Evolutionary conservation across 2,113 vertebrate species (phyloP), one percentile per base, ranked within the genome.

Genomic region (Ploceus nigricollis): DNA sequence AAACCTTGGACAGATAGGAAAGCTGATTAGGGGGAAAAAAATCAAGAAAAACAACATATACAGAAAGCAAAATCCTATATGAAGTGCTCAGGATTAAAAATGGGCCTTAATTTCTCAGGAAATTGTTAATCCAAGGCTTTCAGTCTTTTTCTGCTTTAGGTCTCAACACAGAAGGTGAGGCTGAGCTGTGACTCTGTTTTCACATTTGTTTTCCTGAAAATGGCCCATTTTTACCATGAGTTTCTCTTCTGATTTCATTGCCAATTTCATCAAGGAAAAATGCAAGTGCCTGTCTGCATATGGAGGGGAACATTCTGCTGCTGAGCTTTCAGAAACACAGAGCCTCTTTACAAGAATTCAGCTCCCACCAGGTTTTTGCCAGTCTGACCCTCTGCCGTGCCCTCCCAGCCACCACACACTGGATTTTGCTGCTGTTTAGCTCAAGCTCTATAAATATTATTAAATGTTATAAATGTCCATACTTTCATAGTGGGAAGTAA

Each of bases 361-460:
- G 16, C 8, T 83, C 21, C 30, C 44, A 19, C 13, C n/a, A 42
- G 48, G 10, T 47, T 54, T 45, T 44, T 80, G 15, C 54, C 68
- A 70, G 33, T 22, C 15, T 63, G 80, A 47, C 70, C 63, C 54
- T 82, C 42, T 92, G 82, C 69, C 0, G 0, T 78, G 27, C 14
- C 33, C 16, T 66, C 33, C 51, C 54, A 45, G 50, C 40, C 65
- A 3, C 20, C 16, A 3, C 44, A 17, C 13, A 1, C 45, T 69
- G 76, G 16, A 45, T 83, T 88, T 70, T 56, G 25, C 51, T 77
- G 35, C 71, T 83, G 40, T 37, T 87, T 8, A 40, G 14, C 50
- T 61, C 16, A 23, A 39, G n/a, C n/a, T 8, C 0, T 45, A 0
- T 12, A 60, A 54, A 44, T 27, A 11, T 20, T 45, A 60, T n/a